Percentiles rank a stretch among this genome's conserved stretches.
Conservation (phyloP, 1,140 invertebrate species). For the Drosophila guanche region DNA sequence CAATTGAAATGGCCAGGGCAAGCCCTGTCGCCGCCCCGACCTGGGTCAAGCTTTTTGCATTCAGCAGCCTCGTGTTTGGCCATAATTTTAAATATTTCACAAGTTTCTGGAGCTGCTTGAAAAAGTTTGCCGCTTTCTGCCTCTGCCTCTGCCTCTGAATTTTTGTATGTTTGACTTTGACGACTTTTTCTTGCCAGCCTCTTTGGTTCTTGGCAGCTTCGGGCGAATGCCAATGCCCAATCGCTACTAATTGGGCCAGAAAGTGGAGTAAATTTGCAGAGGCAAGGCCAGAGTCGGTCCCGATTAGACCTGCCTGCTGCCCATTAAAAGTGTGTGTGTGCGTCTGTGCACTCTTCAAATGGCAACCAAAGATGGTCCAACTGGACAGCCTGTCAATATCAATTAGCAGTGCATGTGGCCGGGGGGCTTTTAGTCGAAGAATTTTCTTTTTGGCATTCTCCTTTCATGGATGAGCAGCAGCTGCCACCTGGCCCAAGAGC, state of each 20-base stretch:
- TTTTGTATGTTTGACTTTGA: slow-evolving; percentile 20
- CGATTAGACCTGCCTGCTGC: background rate
- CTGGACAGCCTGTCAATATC: too few species aligned
- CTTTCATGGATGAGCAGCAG: too few species aligned
- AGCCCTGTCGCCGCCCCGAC: slow-evolving; percentile 6
- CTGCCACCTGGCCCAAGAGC: too few species aligned
- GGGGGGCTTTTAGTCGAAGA: too few species aligned
- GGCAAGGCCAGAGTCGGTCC: too few species aligned
- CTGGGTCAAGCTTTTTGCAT: background rate
- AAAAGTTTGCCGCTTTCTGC: slow-evolving; percentile 36
- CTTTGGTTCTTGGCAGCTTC: background rate
- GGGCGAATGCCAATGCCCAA: background rate
- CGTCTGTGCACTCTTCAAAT: background rate
- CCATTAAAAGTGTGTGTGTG: slow-evolving; percentile 7
- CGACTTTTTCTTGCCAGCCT: background rate
- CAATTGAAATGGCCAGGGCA: slow-evolving; percentile 35
- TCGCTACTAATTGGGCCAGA: slow-evolving; percentile 28
- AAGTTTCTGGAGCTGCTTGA: slow-evolving; percentile 33
- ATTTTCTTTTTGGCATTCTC: too few species aligned
- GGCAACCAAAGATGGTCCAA: background rate
- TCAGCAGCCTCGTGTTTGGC: background rate
- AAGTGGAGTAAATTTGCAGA: slow-evolving; percentile 24
- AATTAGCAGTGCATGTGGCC: too few species aligned
- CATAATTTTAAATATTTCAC: slow-evolving; percentile 63
- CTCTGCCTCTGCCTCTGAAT: background rate